A percentile compares a stretch with the other conserved stretches of the same genome.
These are phyloP conservation scores for Trachelipus rathkii DNA, from an alignment of 1,140 invertebrate genomes.

Conservation along the genomic window DNA sequence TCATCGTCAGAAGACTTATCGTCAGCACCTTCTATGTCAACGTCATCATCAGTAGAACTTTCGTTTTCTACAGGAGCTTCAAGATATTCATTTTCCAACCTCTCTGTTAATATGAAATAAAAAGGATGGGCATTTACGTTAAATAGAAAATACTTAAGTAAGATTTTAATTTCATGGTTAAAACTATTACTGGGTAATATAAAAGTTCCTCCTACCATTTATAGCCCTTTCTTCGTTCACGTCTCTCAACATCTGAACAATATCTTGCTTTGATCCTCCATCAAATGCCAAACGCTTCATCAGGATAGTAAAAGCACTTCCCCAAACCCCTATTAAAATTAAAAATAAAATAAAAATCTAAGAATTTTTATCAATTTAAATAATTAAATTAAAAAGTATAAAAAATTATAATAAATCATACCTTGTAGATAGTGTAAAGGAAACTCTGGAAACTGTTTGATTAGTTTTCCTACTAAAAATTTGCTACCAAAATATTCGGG, in stretches of 20 bases:
- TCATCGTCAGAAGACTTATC: slow-evolving; percentile 31
- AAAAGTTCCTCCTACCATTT: slow-evolving; percentile 29
- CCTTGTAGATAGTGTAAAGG: slow-evolving; percentile 53
- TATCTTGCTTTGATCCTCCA: slow-evolving; percentile 48
- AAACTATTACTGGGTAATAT: neutral
- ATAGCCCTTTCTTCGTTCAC: slow-evolving; percentile 43
- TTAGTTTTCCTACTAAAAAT: slow-evolving; percentile 54
- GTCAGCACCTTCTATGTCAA: slow-evolving; percentile 41
- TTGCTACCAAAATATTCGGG: slow-evolving; percentile 54
- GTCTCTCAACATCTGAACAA: slow-evolving; percentile 51
- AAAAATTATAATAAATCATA: slow-evolving; percentile 16
- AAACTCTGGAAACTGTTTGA: slow-evolving; percentile 52
- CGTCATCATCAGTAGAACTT: slow-evolving; percentile 40
- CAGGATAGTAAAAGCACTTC: slow-evolving; percentile 56
- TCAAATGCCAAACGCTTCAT: slow-evolving; percentile 53
- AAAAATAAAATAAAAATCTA: neutral
- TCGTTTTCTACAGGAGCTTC: slow-evolving; percentile 29
- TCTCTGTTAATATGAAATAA: slow-evolving; percentile 25
- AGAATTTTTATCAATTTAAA: neutral
- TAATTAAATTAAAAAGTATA: neutral
- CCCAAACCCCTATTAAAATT: slow-evolving; percentile 50
- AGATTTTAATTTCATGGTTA: too few relatives aligned
- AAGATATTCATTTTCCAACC: slow-evolving; percentile 18
- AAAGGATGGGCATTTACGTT: neutral
- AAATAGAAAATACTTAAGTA: too few relatives aligned